Base-by-base conservation (phyloP, 2,113 vertebrate genomes). In the Epinephelus cyanopodus region DNA sequence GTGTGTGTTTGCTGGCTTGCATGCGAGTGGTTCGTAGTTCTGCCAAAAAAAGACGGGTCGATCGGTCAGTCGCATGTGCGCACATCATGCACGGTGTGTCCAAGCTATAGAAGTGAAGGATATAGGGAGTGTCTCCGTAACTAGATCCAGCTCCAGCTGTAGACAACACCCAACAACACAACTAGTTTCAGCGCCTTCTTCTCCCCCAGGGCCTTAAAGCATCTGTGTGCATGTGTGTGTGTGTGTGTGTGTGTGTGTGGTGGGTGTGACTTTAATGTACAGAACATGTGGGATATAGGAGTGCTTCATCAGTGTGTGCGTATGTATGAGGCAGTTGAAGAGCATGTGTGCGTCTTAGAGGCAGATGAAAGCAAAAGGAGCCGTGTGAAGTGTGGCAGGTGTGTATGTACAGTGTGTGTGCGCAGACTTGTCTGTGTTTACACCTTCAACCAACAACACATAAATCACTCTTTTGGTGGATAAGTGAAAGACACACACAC, bases 101-200 rank as follows among this genome's bases (percentile, higher is more conserved):
- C 56, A 52, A 72, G 62, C 73, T 83, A 74, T 73, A 74, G 63
- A 81, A 63, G 74, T 82, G 78, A 81, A 83, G 65, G 39, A 71
- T 48, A 88, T 48, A 88, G 92, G 92, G 92, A 92, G 92, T 92
- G 85, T 81, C 90, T 73, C 19, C 5, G 93, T 91, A 93, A 93
- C 89, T 64, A 91, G 81, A 93, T 91, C 84, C 87, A 88, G 75
- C 54, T 83, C 90, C 87, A 92, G 90, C 92, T 93, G 91, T 73
- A 92, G 91, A 89, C 91, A 90, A 93, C 90, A 89, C 92, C 91
- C 92, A 81, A 48, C 85, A 61, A 81, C 81, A 74, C 75, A 87
- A 89, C 89, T 84, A 87, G 87, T 87, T 82, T 88, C 83, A 87
- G 89, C 56, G 37, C 80, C 69, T 82, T 87, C n/a, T 62, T 73